Percentiles rank a stretch among this genome's conserved stretches.
These are phyloP conservation scores for Eristalinus aeneus DNA, from an alignment of 2,888 invertebrate species.

Conservation along the genomic window DNA sequence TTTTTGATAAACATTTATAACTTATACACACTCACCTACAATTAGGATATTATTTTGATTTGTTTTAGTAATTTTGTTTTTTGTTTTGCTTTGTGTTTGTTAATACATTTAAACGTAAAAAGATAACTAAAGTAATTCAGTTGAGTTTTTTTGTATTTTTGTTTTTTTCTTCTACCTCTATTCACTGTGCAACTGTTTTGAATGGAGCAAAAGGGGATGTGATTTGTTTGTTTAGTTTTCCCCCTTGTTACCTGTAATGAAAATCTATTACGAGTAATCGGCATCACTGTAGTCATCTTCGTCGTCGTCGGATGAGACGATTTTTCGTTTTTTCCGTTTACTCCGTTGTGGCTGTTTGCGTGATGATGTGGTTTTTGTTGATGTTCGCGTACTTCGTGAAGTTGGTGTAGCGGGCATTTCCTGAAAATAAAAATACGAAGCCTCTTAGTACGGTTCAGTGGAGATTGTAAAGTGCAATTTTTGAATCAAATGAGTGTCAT, in stretches of 20 bases:
- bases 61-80: constrained; percentile 7
- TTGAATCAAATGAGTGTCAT: too few species aligned
- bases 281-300: constrained; percentile 86
- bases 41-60: constrained; percentile 41
- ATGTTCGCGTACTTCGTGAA: constrained; percentile 56
- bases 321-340: constrained; percentile 82
- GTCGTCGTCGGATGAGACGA: constrained; percentile 83
- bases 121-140: constrained; percentile 50
- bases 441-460: too few species aligned
- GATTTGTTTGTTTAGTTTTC: constrained; percentile 9
- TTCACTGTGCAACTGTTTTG: constrained; percentile 18
- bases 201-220: background rate
- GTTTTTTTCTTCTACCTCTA: constrained; percentile 10
- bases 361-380: constrained; percentile 55
- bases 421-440: constrained; percentile 18
- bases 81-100: constrained; percentile 11
- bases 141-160: constrained; percentile 25
- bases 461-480: too few species aligned
- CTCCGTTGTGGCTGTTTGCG: constrained; percentile 75
- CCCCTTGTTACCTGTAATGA: constrained; percentile 34
- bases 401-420: constrained; percentile 72
- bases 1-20: constrained; percentile 28
- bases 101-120: constrained; percentile 35
- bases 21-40: constrained; percentile 59
- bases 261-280: constrained; percentile 76